Base-by-base conservation (phyloP, 2,888 invertebrate genomes). In the Kryphioiulus occultus region DNA sequence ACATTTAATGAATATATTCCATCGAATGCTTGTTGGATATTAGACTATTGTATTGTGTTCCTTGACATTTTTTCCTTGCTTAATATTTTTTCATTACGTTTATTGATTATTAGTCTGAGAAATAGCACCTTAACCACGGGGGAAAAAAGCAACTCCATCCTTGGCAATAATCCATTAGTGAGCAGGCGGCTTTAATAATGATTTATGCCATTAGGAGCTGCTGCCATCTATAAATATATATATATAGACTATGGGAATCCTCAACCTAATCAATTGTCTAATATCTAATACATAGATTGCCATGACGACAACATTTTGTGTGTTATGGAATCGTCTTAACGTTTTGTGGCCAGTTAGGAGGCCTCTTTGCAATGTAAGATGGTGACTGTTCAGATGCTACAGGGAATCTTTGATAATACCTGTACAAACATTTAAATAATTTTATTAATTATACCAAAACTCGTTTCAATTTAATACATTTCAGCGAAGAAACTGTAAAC, bases 161-260 rank as follows among this genome's bases (percentile, higher is more conserved):
- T 12, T n/a, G 83, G 35, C 35, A 32, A 39, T 39, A 83, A 39
- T 83, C 83, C 83, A 83, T 83, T 83, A 83, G 35, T 83, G 83
- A 83, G 83, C 83, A 83, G 83, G 83, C 35, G 83, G 83, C 83
- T 39, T 59, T 83, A 83, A 32, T 83, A 83, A 83, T 83, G 83
- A 83, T 83, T 83, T 83, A 83, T 83, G 3, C 35, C 35, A 39
- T 83, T 32, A 83, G 83, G 35, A 83, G 32, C 32, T 83, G 35
- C 83, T 39, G 83, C 83, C 83, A 83, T 83, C 83, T 83, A 39
- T 17, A 83, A 83, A 82, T 82, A 39, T 83, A 83, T 5, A 39
- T 39, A 39, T 83, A 83, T 35, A 68, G 68, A 83, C 32, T 35
- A 83, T 83, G 83, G 35, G 35, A 39, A 83, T 83, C 83, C n/a